These are phyloP conservation scores for Lasioglossum morio DNA, from an alignment of 2,888 invertebrate genomes.

Conservation along the genomic window DNA sequence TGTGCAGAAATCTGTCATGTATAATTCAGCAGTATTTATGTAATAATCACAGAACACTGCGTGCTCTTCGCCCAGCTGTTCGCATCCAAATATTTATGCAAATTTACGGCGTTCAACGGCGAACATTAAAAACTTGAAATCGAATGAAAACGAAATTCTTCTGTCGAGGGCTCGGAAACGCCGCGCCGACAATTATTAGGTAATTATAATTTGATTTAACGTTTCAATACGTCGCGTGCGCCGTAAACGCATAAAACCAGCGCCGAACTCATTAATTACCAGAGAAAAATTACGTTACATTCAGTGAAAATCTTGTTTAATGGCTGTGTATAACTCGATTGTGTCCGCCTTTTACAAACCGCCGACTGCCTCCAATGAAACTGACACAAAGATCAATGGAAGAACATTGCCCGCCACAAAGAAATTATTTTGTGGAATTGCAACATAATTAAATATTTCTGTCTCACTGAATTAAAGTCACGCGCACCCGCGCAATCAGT, in stretches of 20 bases:
- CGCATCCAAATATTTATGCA: background rate
- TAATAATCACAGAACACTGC: background rate
- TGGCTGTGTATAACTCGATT: conserved; percentile 6
- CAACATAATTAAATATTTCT: conserved; percentile 14
- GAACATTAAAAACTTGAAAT: background rate
- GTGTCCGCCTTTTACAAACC: conserved; percentile 14
- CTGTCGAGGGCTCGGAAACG: background rate
- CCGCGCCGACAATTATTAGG: background rate
- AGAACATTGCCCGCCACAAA: conserved; percentile 1
- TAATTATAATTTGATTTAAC: background rate
- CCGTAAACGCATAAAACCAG: background rate
- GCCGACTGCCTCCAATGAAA: conserved; percentile 11
- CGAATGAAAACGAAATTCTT: background rate
- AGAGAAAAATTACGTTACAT: conserved; percentile 10
- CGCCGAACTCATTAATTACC: background rate
- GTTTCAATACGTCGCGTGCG: background rate
- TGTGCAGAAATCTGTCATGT: no score
- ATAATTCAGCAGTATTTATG: background rate
- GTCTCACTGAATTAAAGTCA: conserved; percentile 18
- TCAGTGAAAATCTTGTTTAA: background rate
- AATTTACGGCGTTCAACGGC: background rate
- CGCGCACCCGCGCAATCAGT: background rate
- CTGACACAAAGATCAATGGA: conserved; percentile 18
- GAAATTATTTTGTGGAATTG: conserved; percentile 7
- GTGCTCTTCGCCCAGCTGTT: background rate